These are phyloP conservation scores for Carcinoscorpius rotundicauda DNA, from an alignment of 1,140 invertebrate species.

Conservation along the genomic window DNA sequence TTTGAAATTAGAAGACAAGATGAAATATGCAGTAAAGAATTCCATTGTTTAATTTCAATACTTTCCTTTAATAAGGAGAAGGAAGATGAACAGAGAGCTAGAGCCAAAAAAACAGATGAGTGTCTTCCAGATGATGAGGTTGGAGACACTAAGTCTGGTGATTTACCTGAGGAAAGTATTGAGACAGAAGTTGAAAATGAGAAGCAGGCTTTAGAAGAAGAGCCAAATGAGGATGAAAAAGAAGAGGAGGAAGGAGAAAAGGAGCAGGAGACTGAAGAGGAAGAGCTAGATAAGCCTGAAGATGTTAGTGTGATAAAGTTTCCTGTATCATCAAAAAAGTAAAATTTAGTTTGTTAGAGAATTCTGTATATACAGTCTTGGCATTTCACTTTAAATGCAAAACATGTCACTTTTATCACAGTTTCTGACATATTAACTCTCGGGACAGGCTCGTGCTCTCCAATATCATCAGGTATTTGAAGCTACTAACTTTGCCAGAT, in stretches of 20 bases:
- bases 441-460: no score
- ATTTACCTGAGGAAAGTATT: background rate
- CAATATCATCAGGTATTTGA: no score
- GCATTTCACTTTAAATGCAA: no score
- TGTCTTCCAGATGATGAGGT: conserved; percentile 6
- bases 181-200: conserved; percentile 1
- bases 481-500: no score
- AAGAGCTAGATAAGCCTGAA: conserved; percentile 5
- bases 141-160: conserved; percentile 5
- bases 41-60: background rate
- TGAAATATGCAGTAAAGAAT: background rate
- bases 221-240: conserved; percentile 8
- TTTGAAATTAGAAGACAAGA: background rate
- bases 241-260: conserved; percentile 8
- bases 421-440: no score
- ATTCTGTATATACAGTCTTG: no score
- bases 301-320: background rate
- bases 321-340: no score
- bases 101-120: conserved; percentile 7
- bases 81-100: conserved; percentile 3
- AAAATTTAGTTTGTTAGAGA: no score
- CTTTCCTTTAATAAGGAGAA: conserved; percentile 1
- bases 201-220: conserved; percentile 3
- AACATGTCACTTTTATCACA: no score
- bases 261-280: conserved; percentile 3